Evolutionary conservation across 1,140 invertebrate species (phyloP), one percentile per base, ranked within the genome.

Genomic region (Melitaea cinxia): DNA sequence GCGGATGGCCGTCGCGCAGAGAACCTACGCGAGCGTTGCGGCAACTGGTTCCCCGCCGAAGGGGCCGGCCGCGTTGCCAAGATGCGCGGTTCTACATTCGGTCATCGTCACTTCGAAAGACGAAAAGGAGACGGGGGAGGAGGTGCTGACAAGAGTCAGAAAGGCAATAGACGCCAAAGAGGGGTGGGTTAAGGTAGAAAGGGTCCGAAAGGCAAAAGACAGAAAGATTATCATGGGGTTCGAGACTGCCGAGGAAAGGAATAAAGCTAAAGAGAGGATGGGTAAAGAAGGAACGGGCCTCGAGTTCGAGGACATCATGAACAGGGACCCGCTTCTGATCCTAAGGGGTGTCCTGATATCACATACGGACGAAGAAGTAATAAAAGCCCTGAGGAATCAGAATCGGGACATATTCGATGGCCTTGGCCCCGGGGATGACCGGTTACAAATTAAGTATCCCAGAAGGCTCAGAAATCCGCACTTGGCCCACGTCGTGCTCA

Each of bases 101-200:
- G 19, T 57, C 0, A 28, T 45, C 0, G 39, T 45, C 1, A n/a
- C 55, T 0, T 42, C 55, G 1, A 28, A 45, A 45, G 14, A 45
- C 12, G 42, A 58, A 10, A 33, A 9, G 1, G 17, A 3, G 0
- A 58, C 56, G 0, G 42, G 26, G 1, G 23, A 58, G 0, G 56
- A 58, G n/a, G 19, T 33, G 0, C 26, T 47, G 6, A 12, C n/a
- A 0, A 15, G 30, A n/a, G 15, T 58, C 30, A 49, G 56, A n/a
- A 28, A 26, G 9, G 24, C 56, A 45, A 15, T 58, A 1, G 35
- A 58, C 5, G 56, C 56, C 14, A 58, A 58, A 10, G 28, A 49
- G 0, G 56, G 42, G 0, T 47, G 56, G 42, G 21, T 58, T 5
- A 58, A 9, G 7, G 26, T 47, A 2, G 56, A 58, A 12, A 1